Conservation (phyloP, 2,888 invertebrate genomes). For the Drosophila setosimentum region DNA sequence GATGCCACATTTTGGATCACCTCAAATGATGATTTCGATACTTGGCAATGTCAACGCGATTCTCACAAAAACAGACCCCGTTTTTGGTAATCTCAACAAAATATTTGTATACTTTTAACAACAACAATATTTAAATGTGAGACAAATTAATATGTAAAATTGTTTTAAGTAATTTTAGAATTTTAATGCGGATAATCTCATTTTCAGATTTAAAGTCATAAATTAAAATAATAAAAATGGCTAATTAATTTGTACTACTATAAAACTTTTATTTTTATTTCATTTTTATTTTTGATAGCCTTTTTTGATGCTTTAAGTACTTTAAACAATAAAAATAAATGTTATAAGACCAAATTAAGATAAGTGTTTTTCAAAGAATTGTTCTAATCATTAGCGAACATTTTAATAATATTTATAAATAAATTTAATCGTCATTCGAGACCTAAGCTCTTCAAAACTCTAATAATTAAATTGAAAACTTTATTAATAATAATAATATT, state of each 20-base stretch:
- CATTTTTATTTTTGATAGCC: no score
- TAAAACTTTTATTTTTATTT: neutral
- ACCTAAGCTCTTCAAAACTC: accelerated
- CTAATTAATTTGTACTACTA: neutral
- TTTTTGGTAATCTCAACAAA: neutral
- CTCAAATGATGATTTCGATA: slow-evolving; percentile 24
- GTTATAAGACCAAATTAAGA: neutral
- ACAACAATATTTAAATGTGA: neutral
- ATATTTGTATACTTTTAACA: neutral
- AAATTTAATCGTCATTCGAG: neutral
- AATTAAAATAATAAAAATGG: neutral
- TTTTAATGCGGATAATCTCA: neutral
- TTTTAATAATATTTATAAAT: neutral
- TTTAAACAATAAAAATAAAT: neutral
- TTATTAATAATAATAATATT: neutral
- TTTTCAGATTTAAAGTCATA: neutral
- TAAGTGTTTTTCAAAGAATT: neutral
- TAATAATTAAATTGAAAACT: neutral
- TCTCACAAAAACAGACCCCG: neutral
- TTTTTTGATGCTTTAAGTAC: neutral
- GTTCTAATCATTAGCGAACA: neutral
- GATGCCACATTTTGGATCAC: slow-evolving; percentile 54
- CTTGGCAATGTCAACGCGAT: slow-evolving; percentile 35
- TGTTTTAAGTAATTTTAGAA: neutral
- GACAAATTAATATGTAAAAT: neutral